Conservation (phyloP, 2,797 vertebrate genomes). For the Synaphobranchus kaupii region DNA sequence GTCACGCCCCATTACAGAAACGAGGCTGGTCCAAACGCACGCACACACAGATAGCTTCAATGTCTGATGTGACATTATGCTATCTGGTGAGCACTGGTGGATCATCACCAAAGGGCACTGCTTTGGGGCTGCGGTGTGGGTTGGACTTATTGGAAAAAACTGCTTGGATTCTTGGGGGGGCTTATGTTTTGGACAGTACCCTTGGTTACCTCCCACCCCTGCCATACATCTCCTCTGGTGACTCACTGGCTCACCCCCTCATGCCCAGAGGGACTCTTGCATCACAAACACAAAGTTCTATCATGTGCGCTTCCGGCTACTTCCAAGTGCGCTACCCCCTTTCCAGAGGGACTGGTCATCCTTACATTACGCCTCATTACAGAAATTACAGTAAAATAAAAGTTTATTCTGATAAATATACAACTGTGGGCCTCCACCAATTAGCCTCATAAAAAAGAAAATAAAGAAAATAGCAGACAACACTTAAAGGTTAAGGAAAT, state of each 20-base stretch:
- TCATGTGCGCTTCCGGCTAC: background rate
- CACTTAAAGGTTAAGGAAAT: background rate
- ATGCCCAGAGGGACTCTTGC: background rate
- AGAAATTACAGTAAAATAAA: background rate
- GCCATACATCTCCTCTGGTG: slow-evolving; percentile 24
- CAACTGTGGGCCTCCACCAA: background rate
- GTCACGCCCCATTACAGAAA: too few species aligned
- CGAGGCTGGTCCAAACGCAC: background rate
- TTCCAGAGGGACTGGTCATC: background rate
- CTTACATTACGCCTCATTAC: background rate
- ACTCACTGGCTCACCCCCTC: background rate
- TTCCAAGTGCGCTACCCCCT: background rate
- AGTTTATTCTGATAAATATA: background rate
- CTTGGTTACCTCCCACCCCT: background rate
- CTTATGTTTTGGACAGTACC: background rate
- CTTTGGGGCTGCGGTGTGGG: too few species aligned
- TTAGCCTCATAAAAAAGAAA: background rate
- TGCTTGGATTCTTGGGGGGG: background rate
- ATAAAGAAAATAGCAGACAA: background rate
- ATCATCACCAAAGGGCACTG: background rate
- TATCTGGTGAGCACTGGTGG: slow-evolving; percentile 33
- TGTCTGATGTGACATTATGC: slow-evolving; percentile 46
- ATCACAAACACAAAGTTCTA: background rate
- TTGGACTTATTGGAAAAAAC: too few species aligned
- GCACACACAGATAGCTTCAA: slow-evolving; percentile 38